These are phyloP conservation scores for Melipona quadrifasciata DNA, from an alignment of 1,140 invertebrate genomes.

Conservation along the genomic window DNA sequence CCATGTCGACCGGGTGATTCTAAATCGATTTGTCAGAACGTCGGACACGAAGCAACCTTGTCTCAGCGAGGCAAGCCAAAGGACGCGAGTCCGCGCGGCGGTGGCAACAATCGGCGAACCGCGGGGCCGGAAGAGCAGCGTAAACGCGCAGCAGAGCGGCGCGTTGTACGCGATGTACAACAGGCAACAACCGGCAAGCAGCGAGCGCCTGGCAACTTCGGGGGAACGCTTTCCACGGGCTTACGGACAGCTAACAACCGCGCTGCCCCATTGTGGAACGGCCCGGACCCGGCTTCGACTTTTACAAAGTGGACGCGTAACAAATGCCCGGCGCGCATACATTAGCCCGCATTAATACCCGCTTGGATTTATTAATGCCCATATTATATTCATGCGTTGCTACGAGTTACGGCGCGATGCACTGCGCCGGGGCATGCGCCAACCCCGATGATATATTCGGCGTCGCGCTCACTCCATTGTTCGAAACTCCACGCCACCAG, in stretches of 20 bases:
- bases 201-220: not conserved
- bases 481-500: constrained; percentile 19
- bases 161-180: constrained; percentile 18
- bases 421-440: constrained; percentile 60
- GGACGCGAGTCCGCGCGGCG: not conserved
- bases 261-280: constrained; percentile 44
- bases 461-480: constrained; percentile 67
- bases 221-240: constrained; percentile 44
- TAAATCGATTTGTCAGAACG: constrained; percentile 67
- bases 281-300: constrained; percentile 44
- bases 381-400: constrained; percentile 75
- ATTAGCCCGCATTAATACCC: constrained; percentile 78
- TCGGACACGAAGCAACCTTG: not conserved
- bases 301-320: constrained; percentile 72
- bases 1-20: constrained; percentile 52
- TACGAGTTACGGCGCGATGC: constrained; percentile 53
- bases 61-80: not conserved
- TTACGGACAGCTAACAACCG: constrained; percentile 54
- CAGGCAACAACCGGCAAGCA: not conserved
- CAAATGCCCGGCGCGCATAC: constrained; percentile 74
- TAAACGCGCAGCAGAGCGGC: not conserved
- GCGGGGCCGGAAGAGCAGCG: not conserved
- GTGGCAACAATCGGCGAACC: constrained; percentile 17
- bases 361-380: constrained; percentile 78
- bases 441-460: constrained; percentile 75